Base-by-base conservation (phyloP, 2,113 vertebrate genomes). In the Trichomycterus rosablanca region DNA sequence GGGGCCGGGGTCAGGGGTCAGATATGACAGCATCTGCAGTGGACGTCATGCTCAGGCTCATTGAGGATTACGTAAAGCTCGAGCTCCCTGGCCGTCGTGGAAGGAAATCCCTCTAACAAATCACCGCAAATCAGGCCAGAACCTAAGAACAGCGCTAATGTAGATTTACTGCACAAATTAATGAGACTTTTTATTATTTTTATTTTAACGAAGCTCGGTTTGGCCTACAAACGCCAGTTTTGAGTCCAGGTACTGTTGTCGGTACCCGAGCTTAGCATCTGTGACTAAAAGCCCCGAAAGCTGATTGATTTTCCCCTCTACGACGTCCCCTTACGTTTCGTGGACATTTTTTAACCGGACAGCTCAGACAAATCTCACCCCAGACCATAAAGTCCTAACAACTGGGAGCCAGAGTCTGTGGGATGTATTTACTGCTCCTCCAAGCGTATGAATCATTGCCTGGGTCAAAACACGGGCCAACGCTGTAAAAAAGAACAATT, bases 91-190 rank as follows among this genome's bases (percentile, higher is more conserved):
- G 26, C n/a, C n/a, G n/a, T n/a, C n/a, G n/a, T 62, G 30, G 18
- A 26, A 60, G 60, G 60, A 68, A 73, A 65, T 65, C 50, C 66
- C 70, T 60, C 45, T 58, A 66, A 56, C 53, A 73, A 69, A 73
- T 66, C 61, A 65, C 23, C 10, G 20, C 14, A 7, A 37, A 34
- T 19, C 20, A 34, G 19, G 11, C 20, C 24, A 49, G 24, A 60
- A 55, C 32, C 37, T 66, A 46, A 35, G 44, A 68, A 66, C 23
- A 52, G 48, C 18, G 23, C 57, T 61, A 59, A 55, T 56, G 50
- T 54, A 61, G 44, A 56, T 66, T 56, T 57, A 50, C 39, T 69
- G 48, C 45, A 15, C 34, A 58, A 63, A 53, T 18, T 48, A 46
- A 60, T 15, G 44, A 24, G 48, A 45, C 7, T 3, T 37, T 4